Base-by-base conservation (phyloP, 2,888 invertebrate genomes). In the Pseudococcus longispinus region DNA sequence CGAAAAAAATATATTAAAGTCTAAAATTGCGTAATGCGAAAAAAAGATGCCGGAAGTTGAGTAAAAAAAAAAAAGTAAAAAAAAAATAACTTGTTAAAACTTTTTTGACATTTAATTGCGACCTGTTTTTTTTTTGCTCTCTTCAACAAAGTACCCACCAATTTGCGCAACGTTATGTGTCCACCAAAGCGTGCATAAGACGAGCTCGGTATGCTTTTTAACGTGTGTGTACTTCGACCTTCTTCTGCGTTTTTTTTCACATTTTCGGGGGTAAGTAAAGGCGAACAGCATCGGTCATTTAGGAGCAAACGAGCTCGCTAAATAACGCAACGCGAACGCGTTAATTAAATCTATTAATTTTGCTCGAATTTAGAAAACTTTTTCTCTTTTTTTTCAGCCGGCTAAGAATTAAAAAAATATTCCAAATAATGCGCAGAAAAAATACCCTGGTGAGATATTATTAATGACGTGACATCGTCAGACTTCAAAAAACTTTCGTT, bases 391-490 rank as follows among this genome's bases (percentile, higher is more conserved):
- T 32, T 60, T 65, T 65, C 26, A 65, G 65, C 65, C 13, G 26
- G 65, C 65, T 65, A 65, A 65, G 65, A 65, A 65, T 65, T 65
- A 65, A 65, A 74, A 74, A 37, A 37, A 74, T 32, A 74, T 74
- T 74, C 74, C 18, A 29, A 74, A 74, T 74, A 74, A 74, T 74
- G 74, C 83, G 83, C 46, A 26, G 83, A 83, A 83, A 83, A 83
- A 46, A 46, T 83, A 44, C 74, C 74, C 74, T 18, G 74, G 74
- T 74, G 74, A 60, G 55, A 46, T 77, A 80, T 87, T 87, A 87
- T 87, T 87, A 87, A 87, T 87, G 87, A 80, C 87, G 87, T 87
- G 87, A 87, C 87, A 87, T 87, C 87, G 80, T 87, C 87, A 87
- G 87, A 87, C 87, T 87, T 77, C 80, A 85, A 85, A 85, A 84